These are phyloP conservation scores for Coluber constrictor DNA, from an alignment of 2,797 vertebrate genomes.

Conservation along the genomic window DNA sequence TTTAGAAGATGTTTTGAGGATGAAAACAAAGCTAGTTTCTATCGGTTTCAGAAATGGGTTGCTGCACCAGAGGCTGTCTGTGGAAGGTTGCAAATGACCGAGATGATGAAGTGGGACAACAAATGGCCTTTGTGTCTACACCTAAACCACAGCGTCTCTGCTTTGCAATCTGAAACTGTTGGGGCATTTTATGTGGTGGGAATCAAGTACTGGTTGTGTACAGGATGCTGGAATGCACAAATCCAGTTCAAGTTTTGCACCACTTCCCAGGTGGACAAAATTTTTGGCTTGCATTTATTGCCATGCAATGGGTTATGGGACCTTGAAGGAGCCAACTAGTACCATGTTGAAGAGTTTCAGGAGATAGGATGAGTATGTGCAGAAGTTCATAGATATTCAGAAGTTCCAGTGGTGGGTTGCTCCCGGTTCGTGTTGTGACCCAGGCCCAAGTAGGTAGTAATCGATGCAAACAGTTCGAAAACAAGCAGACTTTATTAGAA, in stretches of 20 bases:
- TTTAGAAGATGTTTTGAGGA: conserved; percentile 38
- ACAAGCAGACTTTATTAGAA: too few species aligned
- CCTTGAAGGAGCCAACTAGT: neutral
- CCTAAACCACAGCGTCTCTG: neutral
- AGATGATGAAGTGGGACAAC: conserved; percentile 18
- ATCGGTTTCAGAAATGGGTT: conserved; percentile 24
- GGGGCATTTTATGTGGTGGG: neutral
- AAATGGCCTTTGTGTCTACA: neutral
- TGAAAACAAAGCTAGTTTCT: conserved; percentile 37
- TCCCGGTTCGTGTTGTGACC: too few species aligned
- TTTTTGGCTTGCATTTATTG: neutral
- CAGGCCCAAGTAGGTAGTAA: too few species aligned
- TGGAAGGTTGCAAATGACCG: neutral
- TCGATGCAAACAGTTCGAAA: too few species aligned
- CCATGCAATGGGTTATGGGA: neutral
- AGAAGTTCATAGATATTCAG: neutral
- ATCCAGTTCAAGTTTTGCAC: neutral
- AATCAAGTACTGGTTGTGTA: too few species aligned
- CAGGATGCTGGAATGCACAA: too few species aligned
- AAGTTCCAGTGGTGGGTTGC: too few species aligned
- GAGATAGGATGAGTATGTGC: neutral
- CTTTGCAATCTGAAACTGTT: neutral
- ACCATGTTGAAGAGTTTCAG: neutral
- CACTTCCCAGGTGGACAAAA: neutral
- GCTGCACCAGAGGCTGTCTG: neutral